Evolutionary conservation across 2,797 vertebrate genomes (phyloP), one percentile per base, ranked within the genome.

Genomic region (Alosa sapidissima): DNA sequence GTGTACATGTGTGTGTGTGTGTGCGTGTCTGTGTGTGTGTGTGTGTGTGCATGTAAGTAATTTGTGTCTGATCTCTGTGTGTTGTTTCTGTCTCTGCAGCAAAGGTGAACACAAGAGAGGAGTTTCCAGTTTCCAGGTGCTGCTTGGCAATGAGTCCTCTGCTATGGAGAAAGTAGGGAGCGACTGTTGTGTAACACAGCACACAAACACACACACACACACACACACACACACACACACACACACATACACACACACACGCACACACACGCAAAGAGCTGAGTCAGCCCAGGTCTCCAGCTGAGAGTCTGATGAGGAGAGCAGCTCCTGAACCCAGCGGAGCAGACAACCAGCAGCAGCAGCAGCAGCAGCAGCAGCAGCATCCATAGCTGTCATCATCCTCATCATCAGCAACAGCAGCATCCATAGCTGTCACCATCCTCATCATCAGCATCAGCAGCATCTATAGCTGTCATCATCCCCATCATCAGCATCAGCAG

Each of bases 391-490:
- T 28, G 28, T 28, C 28, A 28, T 28, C 28, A 28, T 28, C 28
- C 0, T 28, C 28, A 28, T 28, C 28, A 28, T 28, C 28, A 1
- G 0, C 28, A 28, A 1, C 28, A 28, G 28, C 28, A 28, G 89
- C 88, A 95, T 95, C 93, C 92, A 92, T 92, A 93, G 93, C 93
- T 95, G 94, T 94, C 94, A 91, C 94, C 91, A 89, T 93, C 90
- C 91, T 94, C 91, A 28, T 28, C 28, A 28, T 28, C 28, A 28
- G 28, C 28, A 28, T 28, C 28, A 90, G 89, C 91, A 89, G 92
- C 94, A 95, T 95, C 93, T 92, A 92, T 92, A 93, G 93, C 93
- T 95, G 94, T 94, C 94, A 91, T 95, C 91, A 89, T 93, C 90
- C 91, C 93, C 91, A 28, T 28, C 28, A 28, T 28, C 28, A 28